Evolutionary conservation across 1,140 invertebrate genomes (phyloP).

Genomic region (Rhizoglyphus robini): DNA sequence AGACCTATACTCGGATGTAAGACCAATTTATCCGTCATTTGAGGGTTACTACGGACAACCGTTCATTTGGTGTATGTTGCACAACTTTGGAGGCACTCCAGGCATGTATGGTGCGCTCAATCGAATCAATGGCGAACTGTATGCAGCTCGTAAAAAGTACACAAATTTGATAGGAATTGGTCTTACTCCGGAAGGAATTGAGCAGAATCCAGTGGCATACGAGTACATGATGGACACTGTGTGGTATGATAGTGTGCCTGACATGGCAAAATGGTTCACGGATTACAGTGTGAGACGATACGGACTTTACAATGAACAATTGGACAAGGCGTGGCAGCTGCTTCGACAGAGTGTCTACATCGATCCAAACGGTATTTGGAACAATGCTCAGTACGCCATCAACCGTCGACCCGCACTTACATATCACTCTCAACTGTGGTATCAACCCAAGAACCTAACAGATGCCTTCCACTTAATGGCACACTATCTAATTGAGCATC

Average conservation of each 20-base stretch:
- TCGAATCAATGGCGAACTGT: constrained; percentile 51
- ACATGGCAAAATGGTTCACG: constrained; percentile 55
- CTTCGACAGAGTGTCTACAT: constrained; percentile 45
- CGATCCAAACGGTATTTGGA: constrained; percentile 43
- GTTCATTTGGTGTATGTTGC: constrained; percentile 91
- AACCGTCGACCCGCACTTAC: constrained; percentile 50
- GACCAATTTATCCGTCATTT: constrained; percentile 57
- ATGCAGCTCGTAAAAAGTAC: background rate
- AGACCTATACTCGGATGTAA: constrained; percentile 70
- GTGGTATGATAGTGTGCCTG: constrained; percentile 47
- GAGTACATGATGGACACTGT: constrained; percentile 71
- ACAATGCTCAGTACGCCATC: constrained; percentile 59
- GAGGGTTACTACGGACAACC: constrained; percentile 77
- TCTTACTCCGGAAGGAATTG: constrained; percentile 71
- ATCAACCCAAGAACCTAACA: constrained; percentile 30
- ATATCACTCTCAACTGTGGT: constrained; percentile 55
- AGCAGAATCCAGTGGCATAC: constrained; percentile 76
- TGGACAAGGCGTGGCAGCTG: constrained; percentile 6
- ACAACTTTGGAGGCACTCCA: constrained; percentile 81
- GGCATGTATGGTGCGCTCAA: constrained; percentile 68
- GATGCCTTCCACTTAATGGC: constrained; percentile 18
- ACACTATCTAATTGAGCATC: constrained; percentile 10
- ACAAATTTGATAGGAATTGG: constrained; percentile 64
- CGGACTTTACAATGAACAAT: constrained; percentile 34
- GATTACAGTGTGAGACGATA: constrained; percentile 54